phyloP scores from a whole-genome alignment of 2,888 invertebrate genomes.

The Pediacus dermestoides region DNA sequence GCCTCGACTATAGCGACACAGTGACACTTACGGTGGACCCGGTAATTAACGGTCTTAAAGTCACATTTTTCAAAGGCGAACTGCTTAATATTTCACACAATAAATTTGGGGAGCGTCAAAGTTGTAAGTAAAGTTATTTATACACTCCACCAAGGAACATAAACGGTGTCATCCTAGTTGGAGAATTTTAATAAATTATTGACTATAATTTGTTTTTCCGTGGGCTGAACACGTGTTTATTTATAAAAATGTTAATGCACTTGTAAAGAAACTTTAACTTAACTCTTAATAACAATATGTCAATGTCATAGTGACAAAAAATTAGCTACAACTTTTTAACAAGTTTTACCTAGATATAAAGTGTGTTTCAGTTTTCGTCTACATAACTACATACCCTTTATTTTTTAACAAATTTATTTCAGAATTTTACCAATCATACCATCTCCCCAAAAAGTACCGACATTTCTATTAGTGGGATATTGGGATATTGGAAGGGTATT shows the following conservation, averaged over 20 bases:
- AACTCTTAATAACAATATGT: too few relatives aligned
- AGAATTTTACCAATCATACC: too few relatives aligned
- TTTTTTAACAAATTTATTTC: too few relatives aligned
- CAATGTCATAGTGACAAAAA: too few relatives aligned
- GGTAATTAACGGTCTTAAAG: slow-evolving; percentile 51
- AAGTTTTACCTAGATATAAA: too few relatives aligned
- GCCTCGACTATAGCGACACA: slow-evolving; percentile 45
- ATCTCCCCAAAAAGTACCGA: too few relatives aligned
- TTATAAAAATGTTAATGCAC: neutral
- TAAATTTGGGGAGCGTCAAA: slow-evolving; percentile 45
- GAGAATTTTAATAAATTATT: slow-evolving; percentile 19
- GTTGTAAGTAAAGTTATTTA: slow-evolving; percentile 34
- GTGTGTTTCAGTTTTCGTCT: too few relatives aligned
- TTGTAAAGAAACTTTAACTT: too few relatives aligned
- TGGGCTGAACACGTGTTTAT: slow-evolving; percentile 9
- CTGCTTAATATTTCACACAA: slow-evolving; percentile 43
- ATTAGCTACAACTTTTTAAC: too few relatives aligned
- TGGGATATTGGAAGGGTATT: too few relatives aligned
- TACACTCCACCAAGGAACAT: slow-evolving; percentile 26
- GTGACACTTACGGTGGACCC: slow-evolving; percentile 49
- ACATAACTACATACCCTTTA: too few relatives aligned
- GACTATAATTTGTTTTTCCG: slow-evolving; percentile 20
- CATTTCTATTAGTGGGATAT: too few relatives aligned
- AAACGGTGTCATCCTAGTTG: slow-evolving; percentile 18
- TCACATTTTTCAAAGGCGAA: slow-evolving; percentile 49